Conservation (phyloP, 2,113 vertebrate species). For the Oceanites oceanicus region DNA sequence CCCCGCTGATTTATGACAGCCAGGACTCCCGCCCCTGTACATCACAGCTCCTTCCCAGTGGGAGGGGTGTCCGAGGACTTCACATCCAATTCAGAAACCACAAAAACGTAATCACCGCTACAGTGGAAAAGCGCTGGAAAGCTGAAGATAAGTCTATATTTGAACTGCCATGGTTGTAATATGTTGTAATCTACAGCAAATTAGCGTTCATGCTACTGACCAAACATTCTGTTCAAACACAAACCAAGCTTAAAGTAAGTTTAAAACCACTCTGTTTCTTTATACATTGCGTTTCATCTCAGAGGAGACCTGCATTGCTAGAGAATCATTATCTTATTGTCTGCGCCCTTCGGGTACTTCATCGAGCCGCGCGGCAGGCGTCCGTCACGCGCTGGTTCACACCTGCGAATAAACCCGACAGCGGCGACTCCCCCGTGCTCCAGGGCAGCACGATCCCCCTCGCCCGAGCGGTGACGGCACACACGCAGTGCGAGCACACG, state of each 20-base stretch:
- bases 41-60: neutral
- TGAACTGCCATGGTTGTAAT: neutral
- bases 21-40: neutral
- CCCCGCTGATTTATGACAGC: neutral
- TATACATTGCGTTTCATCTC: neutral
- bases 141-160: neutral
- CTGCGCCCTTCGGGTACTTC: neutral
- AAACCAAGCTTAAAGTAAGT: neutral
- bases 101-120: neutral
- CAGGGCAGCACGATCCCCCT: too few relatives aligned
- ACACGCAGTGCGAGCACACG: fast-evolving
- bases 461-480: fast-evolving
- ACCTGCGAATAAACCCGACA: fast-evolving
- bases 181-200: neutral
- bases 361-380: neutral
- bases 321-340: neutral
- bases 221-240: neutral
- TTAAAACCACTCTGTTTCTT: neutral
- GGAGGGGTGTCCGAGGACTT: too few relatives aligned
- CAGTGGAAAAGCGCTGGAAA: neutral
- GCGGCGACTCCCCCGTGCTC: fast-evolving
- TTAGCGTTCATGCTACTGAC: neutral
- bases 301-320: neutral
- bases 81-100: neutral
- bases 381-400: neutral